Evolutionary conservation across 2,797 vertebrate genomes (phyloP).

Genomic region (Apodemus agrarius): DNA sequence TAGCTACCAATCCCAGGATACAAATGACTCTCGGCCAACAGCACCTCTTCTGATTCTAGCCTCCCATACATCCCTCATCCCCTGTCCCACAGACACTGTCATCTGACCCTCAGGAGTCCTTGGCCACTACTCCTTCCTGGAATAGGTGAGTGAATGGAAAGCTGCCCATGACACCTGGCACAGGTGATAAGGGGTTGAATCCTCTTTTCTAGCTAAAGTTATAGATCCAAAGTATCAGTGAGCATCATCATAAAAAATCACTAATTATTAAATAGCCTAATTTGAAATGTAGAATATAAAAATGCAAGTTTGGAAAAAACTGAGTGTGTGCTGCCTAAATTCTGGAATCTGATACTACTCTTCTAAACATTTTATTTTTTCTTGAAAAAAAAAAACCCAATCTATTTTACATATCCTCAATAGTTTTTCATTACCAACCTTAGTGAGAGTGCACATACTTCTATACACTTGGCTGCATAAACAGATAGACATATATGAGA

Average conservation of each 20-base stretch:
- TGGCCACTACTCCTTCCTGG: neutral
- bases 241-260: neutral
- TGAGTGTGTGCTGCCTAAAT: neutral
- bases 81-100: neutral
- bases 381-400: constrained; percentile 22
- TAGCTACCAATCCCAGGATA: neutral
- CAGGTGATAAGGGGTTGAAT: neutral
- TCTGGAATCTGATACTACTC: neutral
- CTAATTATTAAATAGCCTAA: neutral
- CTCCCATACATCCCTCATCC: no score
- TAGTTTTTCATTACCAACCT: neutral
- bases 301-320: constrained; percentile 1
- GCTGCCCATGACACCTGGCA: neutral
- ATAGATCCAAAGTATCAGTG: neutral
- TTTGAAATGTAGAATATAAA: neutral
- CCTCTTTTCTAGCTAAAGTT: neutral
- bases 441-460: neutral
- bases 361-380: neutral
- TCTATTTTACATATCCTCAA: neutral
- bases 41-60: neutral
- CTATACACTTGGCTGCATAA: neutral
- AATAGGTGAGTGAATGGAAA: neutral
- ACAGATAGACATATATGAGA: neutral
- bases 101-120: neutral
- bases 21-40: neutral